Evolutionary conservation across 2,888 invertebrate genomes (phyloP), one percentile per base, ranked within the genome.

Genomic region (Cantharis lateralis): DNA sequence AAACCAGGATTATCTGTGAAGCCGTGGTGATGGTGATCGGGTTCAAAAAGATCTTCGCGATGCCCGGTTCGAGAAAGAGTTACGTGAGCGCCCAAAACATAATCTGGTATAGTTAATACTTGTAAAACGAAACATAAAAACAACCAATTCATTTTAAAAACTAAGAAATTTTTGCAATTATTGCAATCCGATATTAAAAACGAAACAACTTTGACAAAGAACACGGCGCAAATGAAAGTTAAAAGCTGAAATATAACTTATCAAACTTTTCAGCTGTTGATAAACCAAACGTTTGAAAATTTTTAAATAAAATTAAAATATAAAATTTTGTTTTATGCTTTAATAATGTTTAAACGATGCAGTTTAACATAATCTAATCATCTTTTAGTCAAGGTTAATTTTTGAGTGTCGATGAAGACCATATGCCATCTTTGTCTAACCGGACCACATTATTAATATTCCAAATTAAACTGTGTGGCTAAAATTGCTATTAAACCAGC

Each of bases 1-100:
- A 15, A 5, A 20, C 77, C 72, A n/a, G 82, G 82, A 10, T 81
- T 82, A 15, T 82, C 82, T 11, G 82, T 82, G 28, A 82, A 80
- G 2, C 77, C 82, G 62, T 82, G 76, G 15, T 79, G 77, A 61
- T 81, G 78, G 63, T 75, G 70, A 62, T 77, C 68, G 2, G 20
- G 5, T 62, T 63, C n/a, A 20, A 73, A 66, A 13, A 48, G 24
- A 62, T 16, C 11, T 63, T 68, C 62, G 7, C 68, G 74, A 26
- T 78, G 78, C 13, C 68, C 69, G 4, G 73, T 16, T 48, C 24
- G 66, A 4, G 69, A 70, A 15, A 75, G n/a, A 3, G 70, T 68
- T 4, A 61, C 61, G 3, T 15, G 62, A 5, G 64, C 48, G 7
- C 48, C n/a, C n/a, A 9, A 48, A 7, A n/a, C 13, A n/a, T 48